These are phyloP conservation scores for Antheraea assamensis DNA, from an alignment of 2,888 invertebrate genomes.

Conservation along the genomic window DNA sequence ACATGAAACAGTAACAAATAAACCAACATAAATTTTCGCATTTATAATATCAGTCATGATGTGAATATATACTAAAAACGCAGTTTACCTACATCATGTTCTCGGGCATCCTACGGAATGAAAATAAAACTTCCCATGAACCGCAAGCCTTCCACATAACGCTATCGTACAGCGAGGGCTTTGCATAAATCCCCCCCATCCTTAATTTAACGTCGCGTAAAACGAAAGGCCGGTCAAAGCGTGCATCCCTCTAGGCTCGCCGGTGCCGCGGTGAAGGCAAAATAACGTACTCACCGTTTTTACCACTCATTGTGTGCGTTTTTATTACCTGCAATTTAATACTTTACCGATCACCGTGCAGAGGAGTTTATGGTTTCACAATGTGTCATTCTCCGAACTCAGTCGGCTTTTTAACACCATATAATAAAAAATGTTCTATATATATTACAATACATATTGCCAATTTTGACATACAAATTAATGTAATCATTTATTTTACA, in stretches of 20 bases:
- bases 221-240: slow-evolving; percentile 50
- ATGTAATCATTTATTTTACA: too few species aligned
- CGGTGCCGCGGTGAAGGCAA: slow-evolving; percentile 26
- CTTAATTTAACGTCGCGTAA: slow-evolving; percentile 62
- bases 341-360: slow-evolving; percentile 52
- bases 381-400: slow-evolving; percentile 9
- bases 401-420: background rate
- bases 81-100: background rate
- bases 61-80: background rate
- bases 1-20: too few species aligned
- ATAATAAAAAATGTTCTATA: too few species aligned
- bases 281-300: slow-evolving; percentile 41
- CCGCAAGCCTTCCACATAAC: background rate
- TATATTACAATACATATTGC: too few species aligned
- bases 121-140: background rate
- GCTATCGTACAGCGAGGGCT: slow-evolving; percentile 29
- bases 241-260: slow-evolving; percentile 47
- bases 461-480: too few species aligned
- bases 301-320: slow-evolving; percentile 58
- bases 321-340: slow-evolving; percentile 73
- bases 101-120: background rate
- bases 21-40: too few species aligned
- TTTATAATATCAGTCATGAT: too few species aligned
- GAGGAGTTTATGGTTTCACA: slow-evolving; percentile 61
- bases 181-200: slow-evolving; percentile 51